phyloP scores from a whole-genome alignment of 2,888 invertebrate species.

The Vandiemenella viatica region DNA sequence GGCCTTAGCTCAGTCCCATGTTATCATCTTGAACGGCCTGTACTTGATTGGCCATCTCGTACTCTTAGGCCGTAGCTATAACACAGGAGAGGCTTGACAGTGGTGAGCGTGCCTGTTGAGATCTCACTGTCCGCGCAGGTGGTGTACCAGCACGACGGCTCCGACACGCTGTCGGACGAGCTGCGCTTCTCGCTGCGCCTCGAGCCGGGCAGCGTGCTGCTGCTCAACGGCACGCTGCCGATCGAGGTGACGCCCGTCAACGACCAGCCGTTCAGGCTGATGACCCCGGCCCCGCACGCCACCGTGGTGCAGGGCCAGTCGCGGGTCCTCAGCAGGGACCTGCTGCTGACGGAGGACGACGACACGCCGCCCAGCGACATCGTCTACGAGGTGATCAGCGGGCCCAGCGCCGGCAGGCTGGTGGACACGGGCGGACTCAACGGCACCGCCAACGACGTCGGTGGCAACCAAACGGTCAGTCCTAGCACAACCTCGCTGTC shows the following conservation, averaged over 20 bases:
- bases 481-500: too few relatives aligned
- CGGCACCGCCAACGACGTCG: background rate
- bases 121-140: too few relatives aligned
- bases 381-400: slow-evolving; percentile 69
- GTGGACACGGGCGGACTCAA: slow-evolving; percentile 29
- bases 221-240: slow-evolving; percentile 69
- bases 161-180: slow-evolving; percentile 64
- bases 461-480: background rate
- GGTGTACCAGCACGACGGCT: slow-evolving; percentile 73
- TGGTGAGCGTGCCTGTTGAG: too few relatives aligned
- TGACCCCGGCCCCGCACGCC: slow-evolving; percentile 66
- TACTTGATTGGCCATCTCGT: too few relatives aligned
- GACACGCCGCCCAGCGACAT: slow-evolving; percentile 73
- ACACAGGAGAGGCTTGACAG: too few relatives aligned
- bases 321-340: slow-evolving; percentile 42
- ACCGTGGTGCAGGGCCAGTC: slow-evolving; percentile 49
- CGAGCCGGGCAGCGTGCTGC: slow-evolving; percentile 47
- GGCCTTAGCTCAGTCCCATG: too few relatives aligned
- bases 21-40: too few relatives aligned
- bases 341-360: slow-evolving; percentile 69
- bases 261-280: slow-evolving; percentile 71
- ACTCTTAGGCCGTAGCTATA: too few relatives aligned
- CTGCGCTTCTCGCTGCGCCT: slow-evolving; percentile 53
- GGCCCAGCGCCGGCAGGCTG: slow-evolving; percentile 59
- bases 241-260: slow-evolving; percentile 76